Evolutionary conservation across 2,797 vertebrate genomes (phyloP).

Genomic region (Takifugu ocellatus): DNA sequence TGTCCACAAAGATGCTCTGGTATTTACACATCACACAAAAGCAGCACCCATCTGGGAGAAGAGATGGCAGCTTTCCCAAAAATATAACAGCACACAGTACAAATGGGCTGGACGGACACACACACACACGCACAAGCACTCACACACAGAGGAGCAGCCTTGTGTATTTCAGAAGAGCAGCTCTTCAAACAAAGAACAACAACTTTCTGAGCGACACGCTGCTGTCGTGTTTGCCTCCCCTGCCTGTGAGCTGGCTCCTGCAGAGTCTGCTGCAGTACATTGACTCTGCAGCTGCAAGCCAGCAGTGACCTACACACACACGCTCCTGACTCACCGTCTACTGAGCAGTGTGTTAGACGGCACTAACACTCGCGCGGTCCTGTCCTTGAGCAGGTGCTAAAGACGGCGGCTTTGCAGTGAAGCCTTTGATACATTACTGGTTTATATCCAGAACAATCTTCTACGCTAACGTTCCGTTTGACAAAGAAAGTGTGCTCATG

Average conservation of each 20-base stretch:
- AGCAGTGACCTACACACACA: conserved; percentile 4
- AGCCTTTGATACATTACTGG: background rate
- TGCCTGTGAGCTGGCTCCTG: conserved; percentile 27
- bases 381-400: conserved; percentile 27
- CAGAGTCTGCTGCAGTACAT: background rate
- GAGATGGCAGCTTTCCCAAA: conserved; percentile 53
- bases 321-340: background rate
- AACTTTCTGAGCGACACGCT: conserved; percentile 15
- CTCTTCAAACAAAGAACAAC: conserved; percentile 31
- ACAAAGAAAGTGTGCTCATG: too few species aligned
- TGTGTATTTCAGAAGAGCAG: conserved; percentile 22
- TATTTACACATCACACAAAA: conserved; percentile 40
- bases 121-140: conserved; percentile 25
- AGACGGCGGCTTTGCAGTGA: background rate
- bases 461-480: too few species aligned
- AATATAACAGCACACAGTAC: conserved; percentile 55
- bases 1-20: conserved; percentile 41
- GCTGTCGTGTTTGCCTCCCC: conserved; percentile 20
- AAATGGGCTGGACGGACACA: conserved; percentile 44
- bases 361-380: background rate
- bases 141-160: conserved; percentile 15
- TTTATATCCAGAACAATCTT: too few species aligned
- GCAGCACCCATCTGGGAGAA: conserved; percentile 53
- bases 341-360: conserved; percentile 14
- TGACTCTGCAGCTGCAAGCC: conserved; percentile 6